These are phyloP conservation scores for Lonchura striata DNA, from an alignment of 2,113 vertebrate genomes.

Conservation along the genomic window DNA sequence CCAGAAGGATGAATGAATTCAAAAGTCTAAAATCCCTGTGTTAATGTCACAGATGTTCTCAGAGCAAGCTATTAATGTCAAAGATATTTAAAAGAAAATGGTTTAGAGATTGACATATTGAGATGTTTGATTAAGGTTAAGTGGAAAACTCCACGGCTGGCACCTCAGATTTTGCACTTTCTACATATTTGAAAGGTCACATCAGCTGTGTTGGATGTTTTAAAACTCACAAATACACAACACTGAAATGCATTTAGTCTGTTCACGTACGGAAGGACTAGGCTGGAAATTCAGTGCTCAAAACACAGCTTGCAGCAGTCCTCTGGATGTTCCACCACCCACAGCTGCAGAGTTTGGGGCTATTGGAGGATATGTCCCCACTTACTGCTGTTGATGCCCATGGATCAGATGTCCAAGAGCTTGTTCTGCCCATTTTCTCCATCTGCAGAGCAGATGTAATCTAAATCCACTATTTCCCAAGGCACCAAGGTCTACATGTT, in stretches of 20 bases:
- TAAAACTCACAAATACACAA: background rate
- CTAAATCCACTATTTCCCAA: background rate
- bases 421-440: background rate
- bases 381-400: background rate
- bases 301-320: background rate
- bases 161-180: background rate
- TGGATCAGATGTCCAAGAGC: background rate
- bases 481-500: background rate
- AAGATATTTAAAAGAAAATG: background rate
- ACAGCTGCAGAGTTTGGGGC: background rate
- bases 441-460: background rate
- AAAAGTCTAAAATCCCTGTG: background rate
- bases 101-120: background rate
- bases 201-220: background rate
- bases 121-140: conserved; percentile 24
- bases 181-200: background rate
- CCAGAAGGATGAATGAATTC: background rate
- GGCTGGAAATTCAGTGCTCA: background rate
- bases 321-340: background rate
- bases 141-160: background rate
- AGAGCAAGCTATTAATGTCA: background rate
- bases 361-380: fast-evolving
- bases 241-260: background rate
- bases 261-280: background rate
- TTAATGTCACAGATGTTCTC: background rate